A percentile compares a stretch with the other conserved stretches of the same genome.
Conservation (phyloP, 2,797 vertebrate genomes). For the Rhinichthys osculus region DNA sequence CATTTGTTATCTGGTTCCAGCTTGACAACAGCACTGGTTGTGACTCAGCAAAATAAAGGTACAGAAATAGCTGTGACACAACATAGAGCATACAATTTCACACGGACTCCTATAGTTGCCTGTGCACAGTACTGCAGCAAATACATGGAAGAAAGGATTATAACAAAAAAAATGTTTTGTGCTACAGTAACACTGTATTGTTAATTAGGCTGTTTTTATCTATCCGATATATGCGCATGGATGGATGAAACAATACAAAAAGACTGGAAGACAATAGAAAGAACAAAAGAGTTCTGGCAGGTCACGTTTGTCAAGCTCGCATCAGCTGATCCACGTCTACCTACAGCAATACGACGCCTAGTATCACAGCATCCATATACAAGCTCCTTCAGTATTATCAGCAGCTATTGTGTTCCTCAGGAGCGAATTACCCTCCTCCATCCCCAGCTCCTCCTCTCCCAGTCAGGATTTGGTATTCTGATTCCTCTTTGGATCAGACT, state of each 20-base stretch:
- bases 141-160: not conserved
- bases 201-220: too few species aligned
- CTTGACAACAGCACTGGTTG: slow-evolving; percentile 18
- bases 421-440: too few species aligned
- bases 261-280: not conserved
- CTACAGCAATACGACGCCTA: too few species aligned
- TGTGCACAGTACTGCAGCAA: not conserved
- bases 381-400: too few species aligned
- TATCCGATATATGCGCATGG: not conserved
- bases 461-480: too few species aligned
- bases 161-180: not conserved
- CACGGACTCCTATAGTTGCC: not conserved
- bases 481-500: too few species aligned
- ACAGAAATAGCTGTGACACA: not conserved
- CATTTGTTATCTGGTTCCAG: slow-evolving; percentile 19
- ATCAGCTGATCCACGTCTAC: too few species aligned
- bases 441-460: too few species aligned
- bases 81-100: not conserved
- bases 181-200: not conserved
- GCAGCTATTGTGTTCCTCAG: too few species aligned
- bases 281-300: not conserved
- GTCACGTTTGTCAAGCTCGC: too few species aligned
- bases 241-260: not conserved
- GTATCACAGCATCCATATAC: too few species aligned
- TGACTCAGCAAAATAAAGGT: slow-evolving; percentile 18